Percentiles rank a stretch among this genome's conserved stretches.
Evolutionary conservation across 2,797 vertebrate species (phyloP).

Genomic region (Selene dorsalis): DNA sequence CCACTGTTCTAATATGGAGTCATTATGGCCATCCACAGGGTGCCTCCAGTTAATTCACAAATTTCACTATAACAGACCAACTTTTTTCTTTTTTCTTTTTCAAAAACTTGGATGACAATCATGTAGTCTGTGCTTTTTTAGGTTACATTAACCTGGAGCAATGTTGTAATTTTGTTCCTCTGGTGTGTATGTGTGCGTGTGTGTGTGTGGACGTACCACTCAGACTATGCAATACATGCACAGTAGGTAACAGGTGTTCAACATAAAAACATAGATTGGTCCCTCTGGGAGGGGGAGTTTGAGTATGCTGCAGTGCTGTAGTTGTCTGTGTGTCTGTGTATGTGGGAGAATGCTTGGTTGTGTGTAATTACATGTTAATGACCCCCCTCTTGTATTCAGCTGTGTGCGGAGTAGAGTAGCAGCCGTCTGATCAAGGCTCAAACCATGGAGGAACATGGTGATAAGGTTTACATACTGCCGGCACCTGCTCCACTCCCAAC

Average conservation of each 20-base stretch:
- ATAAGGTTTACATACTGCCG: slow-evolving; percentile 55
- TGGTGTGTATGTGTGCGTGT: slow-evolving; percentile 37
- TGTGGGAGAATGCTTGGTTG: slow-evolving; percentile 31
- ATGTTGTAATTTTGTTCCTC: slow-evolving; percentile 48
- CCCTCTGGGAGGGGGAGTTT: slow-evolving; percentile 70
- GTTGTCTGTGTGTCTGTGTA: slow-evolving; percentile 22
- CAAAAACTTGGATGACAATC: slow-evolving; percentile 55
- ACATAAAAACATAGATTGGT: slow-evolving; percentile 76
- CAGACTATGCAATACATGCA: slow-evolving; percentile 34
- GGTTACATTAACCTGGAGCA: slow-evolving; percentile 61
- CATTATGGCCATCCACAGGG: slow-evolving; percentile 77
- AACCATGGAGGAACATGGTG: slow-evolving; percentile 37
- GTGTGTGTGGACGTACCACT: slow-evolving; percentile 19
- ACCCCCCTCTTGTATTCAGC: slow-evolving; percentile 66
- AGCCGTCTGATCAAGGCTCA: slow-evolving; percentile 56
- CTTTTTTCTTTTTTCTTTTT: slow-evolving; percentile 39
- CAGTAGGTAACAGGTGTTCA: slow-evolving; percentile 75
- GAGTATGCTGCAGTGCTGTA: slow-evolving; percentile 49
- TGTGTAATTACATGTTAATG: slow-evolving; percentile 78
- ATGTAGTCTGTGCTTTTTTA: slow-evolving; percentile 46
- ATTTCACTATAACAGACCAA: slow-evolving; percentile 76
- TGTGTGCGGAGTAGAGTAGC: slow-evolving; percentile 54
- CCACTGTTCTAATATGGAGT: slow-evolving; percentile 80
- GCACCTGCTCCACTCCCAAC: slow-evolving; percentile 65
- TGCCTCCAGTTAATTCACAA: slow-evolving; percentile 81